Evolutionary conservation across 2,113 vertebrate genomes (phyloP).

Genomic region (Amblyornis subalaris): DNA sequence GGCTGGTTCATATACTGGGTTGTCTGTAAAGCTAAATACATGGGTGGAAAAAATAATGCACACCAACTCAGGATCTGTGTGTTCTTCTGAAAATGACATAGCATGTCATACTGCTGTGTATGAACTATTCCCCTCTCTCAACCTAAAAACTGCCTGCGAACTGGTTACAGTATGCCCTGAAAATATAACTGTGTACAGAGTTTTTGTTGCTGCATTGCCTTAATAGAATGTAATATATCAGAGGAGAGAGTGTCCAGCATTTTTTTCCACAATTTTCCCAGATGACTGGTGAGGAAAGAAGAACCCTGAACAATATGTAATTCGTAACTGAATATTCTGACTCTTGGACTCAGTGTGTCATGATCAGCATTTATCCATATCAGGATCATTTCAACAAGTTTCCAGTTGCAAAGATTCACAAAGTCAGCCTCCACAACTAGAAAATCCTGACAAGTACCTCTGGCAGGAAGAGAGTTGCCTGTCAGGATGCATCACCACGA

Average conservation of each 20-base stretch:
- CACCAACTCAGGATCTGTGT: neutral
- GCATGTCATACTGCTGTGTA: neutral
- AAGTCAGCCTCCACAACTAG: accelerated
- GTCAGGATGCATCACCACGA: neutral
- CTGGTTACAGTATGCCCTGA: neutral
- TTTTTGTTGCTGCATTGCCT: neutral
- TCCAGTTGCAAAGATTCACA: neutral
- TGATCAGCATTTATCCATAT: neutral
- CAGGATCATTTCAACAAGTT: neutral
- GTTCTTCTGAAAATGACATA: neutral
- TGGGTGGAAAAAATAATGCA: neutral
- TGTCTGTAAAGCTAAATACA: neutral
- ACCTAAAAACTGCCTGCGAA: neutral
- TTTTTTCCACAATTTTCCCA: neutral
- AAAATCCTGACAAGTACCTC: neutral
- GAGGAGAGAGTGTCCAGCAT: neutral
- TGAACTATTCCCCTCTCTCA: neutral
- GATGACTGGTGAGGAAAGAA: neutral
- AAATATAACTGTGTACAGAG: neutral
- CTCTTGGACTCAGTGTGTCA: neutral
- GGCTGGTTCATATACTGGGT: neutral
- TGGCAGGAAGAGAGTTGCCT: neutral
- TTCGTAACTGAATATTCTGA: neutral
- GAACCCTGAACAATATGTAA: neutral
- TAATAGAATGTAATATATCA: neutral